Base-by-base conservation (phyloP, 2,797 vertebrate genomes). In the Eremophila alpestris region DNA sequence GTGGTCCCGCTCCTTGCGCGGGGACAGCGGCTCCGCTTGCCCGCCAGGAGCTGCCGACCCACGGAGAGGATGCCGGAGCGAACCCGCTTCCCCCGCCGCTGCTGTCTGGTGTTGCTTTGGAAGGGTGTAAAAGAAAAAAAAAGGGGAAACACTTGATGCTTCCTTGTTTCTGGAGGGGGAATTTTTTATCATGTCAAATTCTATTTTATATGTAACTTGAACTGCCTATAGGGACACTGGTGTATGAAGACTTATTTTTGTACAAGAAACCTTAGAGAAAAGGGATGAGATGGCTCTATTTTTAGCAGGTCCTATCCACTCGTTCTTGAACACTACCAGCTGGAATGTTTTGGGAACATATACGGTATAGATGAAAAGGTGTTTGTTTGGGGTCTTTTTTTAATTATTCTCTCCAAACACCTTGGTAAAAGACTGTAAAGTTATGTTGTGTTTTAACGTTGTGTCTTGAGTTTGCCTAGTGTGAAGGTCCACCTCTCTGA, bases 161-260 rank as follows among this genome's bases (percentile, higher is more conserved):
- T 97, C 93, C 94, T 77, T 93, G 43, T 73, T 91, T 93, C 70
- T 89, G 34, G 80, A 81, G 69, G 91, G 60, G 90, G 86, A 76
- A 87, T 85, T 91, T 84, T 90, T 95, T 94, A 77, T 73, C 78
- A 9, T 74, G 86, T 88, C 93, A 58, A 56, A 71, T 68, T 78
- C 75, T 93, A 32, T 91, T 96, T 95, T 97, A 70, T 83, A 69
- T 75, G 40, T 75, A 63, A 94, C 92, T 96, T 89, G 96, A 97
- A 89, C 94, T 90, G 95, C 87, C 74, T 80, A 2, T 70, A 69
- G 78, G 89, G 85, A 88, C 87, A 84, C 71, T 93, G 92, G 84
- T 92, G 97, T 96, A 98, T 97, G 98, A 98, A 98, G 98, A 98
- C 97, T 95, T 98, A 98, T 98, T 99, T 99, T 99, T 99, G 97